Base-by-base conservation (phyloP, 2,113 vertebrate species). In the Agapornis roseicollis region DNA sequence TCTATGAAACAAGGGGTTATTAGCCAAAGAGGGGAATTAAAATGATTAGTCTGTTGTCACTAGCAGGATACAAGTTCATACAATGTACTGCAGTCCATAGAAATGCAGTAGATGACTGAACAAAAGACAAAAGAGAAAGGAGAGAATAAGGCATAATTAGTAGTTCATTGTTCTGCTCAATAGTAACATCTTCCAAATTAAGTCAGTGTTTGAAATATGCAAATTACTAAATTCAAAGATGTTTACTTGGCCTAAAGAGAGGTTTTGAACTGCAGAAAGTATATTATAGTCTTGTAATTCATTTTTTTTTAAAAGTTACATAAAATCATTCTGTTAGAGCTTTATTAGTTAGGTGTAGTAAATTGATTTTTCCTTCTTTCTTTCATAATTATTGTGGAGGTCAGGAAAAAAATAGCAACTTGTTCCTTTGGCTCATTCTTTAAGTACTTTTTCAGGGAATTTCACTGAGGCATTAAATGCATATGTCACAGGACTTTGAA, bases 21-120 rank as follows among this genome's bases (percentile, higher is more conserved):
- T 95, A 96, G 50, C 79, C 58, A 83, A 80, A 91, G 78, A 94
- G n/a, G 90, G 76, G 71, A 94, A 96, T 94, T 92, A 88, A 90
- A 95, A 95, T 92, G 22, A 93, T 95, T 93, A 82, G 37, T 68
- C 50, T 95, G 81, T 91, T 97, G 65, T 93, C 87, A 87, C 64
- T 88, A 73, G 53, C 46, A 90, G 25, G 60, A 96, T 92, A 64
- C 15, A 42, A 80, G 93, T 88, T 85, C 46, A 88, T 91, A 64
- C 27, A 93, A 80, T 88, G 60, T 68, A 37, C n/a, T 69, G 29
- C 46, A 82, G 55, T 71, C 33, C 39, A 42, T 28, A 71, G 73
- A 80, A 77, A 84, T 33, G 87, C 17, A 7, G 23, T 35, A 76
- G 76, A 61, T 88, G 86, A 92, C 18, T 61, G 72, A 96, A 96